A percentile compares a stretch with the other conserved stretches of the same genome.
Evolutionary conservation across 1,140 invertebrate genomes (phyloP).

Genomic region (Lasioglossum albipes): DNA sequence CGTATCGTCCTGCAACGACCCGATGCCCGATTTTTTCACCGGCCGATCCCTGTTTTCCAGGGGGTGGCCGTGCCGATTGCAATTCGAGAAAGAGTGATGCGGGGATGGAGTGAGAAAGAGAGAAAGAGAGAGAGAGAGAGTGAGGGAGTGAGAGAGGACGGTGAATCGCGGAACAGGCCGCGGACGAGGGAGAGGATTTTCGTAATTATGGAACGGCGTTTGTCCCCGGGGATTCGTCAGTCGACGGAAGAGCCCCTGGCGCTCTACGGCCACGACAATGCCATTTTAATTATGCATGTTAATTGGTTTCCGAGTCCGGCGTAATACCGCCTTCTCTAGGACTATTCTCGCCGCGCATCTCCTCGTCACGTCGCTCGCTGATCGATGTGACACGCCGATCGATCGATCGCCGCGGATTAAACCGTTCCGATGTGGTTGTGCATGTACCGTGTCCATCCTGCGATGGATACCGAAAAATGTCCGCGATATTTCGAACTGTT

Average conservation of each 20-base stretch:
- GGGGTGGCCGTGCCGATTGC: constrained; percentile 15
- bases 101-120: not conserved
- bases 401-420: constrained; percentile 13
- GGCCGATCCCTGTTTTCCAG: constrained; percentile 32
- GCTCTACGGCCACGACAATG: constrained; percentile 71
- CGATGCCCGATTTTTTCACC: constrained; percentile 66
- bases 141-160: not conserved
- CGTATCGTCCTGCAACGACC: constrained; percentile 52
- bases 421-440: constrained; percentile 1
- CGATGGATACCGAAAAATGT: too few species aligned
- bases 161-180: constrained; percentile 18
- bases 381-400: constrained; percentile 56
- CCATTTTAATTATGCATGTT: constrained; percentile 80
- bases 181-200: constrained; percentile 63
- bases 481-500: too few species aligned
- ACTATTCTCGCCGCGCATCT: constrained; percentile 61
- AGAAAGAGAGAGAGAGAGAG: too few species aligned
- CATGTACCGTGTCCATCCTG: not conserved
- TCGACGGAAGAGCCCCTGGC: constrained; percentile 66
- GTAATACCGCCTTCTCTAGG: constrained; percentile 69
- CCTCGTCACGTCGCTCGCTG: constrained; percentile 23
- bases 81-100: constrained; percentile 56
- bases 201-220: constrained; percentile 74
- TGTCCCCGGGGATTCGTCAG: constrained; percentile 71
- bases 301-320: constrained; percentile 76